phyloP scores from a whole-genome alignment of 2,888 invertebrate species.

The Oegoconia quadripuncta region DNA sequence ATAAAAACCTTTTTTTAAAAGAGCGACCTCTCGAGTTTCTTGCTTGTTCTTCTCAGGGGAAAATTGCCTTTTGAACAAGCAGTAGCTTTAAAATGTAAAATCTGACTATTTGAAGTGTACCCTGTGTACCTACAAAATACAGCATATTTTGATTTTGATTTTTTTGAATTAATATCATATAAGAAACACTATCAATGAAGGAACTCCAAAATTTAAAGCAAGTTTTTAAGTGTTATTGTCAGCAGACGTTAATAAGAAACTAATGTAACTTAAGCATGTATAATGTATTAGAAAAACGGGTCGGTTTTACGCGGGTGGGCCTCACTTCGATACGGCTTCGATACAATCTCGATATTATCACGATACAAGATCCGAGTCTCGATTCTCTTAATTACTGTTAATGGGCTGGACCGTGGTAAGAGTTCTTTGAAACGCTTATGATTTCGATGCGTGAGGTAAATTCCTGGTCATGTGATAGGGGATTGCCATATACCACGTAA shows the following conservation, averaged over 20 bases:
- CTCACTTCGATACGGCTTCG: constrained; percentile 55
- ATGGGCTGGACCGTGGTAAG: constrained; percentile 50
- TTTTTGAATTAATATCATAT: too few relatives aligned
- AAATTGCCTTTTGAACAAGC: too few relatives aligned
- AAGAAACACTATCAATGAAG: too few relatives aligned
- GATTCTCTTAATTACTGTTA: constrained; percentile 75
- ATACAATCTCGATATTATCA: constrained; percentile 70
- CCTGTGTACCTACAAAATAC: too few relatives aligned
- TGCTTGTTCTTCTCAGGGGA: too few relatives aligned
- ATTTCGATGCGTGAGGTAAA: constrained; percentile 74
- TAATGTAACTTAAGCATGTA: constrained; percentile 60
- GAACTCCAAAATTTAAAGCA: neutral
- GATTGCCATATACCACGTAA: neutral
- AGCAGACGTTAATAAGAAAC: constrained; percentile 44
- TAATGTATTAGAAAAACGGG: constrained; percentile 59
- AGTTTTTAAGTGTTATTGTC: constrained; percentile 17
- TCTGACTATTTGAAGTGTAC: too few relatives aligned
- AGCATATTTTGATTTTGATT: too few relatives aligned
- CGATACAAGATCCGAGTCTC: constrained; percentile 62
- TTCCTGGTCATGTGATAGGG: constrained; percentile 28
- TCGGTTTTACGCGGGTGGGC: constrained; percentile 60
- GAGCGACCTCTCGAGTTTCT: too few relatives aligned
- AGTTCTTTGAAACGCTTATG: constrained; percentile 75
- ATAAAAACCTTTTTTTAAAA: too few relatives aligned
- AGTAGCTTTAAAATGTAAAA: too few relatives aligned